phyloP scores from a whole-genome alignment of 2,113 vertebrate species.

The Octodon degus region DNA sequence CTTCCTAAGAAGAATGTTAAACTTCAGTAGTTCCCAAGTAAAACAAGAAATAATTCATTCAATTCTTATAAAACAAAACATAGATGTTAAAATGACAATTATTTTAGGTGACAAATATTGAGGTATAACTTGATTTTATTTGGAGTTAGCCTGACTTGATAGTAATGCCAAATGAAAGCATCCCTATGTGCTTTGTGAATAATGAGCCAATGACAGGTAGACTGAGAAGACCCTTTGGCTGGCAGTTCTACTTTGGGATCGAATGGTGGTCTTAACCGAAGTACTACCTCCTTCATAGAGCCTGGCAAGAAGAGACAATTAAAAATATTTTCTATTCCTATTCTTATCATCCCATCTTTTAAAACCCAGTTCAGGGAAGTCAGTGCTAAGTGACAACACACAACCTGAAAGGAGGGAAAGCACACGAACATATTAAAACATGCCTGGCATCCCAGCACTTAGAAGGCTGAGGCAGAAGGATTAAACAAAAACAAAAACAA shows the following conservation, averaged over 20 bases:
- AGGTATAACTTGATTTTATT: neutral
- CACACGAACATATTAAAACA: neutral
- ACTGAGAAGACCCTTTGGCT: neutral
- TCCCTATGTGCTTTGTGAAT: neutral
- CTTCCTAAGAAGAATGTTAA: neutral
- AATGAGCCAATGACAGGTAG: neutral
- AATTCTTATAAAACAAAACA: slow-evolving; percentile 7
- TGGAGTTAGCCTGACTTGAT: neutral
- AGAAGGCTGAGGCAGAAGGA: neutral
- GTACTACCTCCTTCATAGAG: neutral
- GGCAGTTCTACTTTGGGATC: neutral
- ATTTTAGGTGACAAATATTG: slow-evolving; percentile 19
- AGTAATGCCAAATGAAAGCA: neutral
- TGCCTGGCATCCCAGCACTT: neutral
- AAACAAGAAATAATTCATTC: neutral
- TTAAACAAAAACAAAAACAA: neutral
- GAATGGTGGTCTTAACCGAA: neutral
- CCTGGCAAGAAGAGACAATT: neutral
- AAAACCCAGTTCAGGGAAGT: neutral
- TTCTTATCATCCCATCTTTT: neutral
- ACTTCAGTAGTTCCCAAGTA: neutral
- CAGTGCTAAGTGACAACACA: neutral
- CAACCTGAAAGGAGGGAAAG: neutral
- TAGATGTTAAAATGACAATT: neutral
- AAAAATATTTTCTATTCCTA: slow-evolving; percentile 25